Conservation (phyloP, 2,797 vertebrate genomes). For the Coregonus sp. region DNA sequence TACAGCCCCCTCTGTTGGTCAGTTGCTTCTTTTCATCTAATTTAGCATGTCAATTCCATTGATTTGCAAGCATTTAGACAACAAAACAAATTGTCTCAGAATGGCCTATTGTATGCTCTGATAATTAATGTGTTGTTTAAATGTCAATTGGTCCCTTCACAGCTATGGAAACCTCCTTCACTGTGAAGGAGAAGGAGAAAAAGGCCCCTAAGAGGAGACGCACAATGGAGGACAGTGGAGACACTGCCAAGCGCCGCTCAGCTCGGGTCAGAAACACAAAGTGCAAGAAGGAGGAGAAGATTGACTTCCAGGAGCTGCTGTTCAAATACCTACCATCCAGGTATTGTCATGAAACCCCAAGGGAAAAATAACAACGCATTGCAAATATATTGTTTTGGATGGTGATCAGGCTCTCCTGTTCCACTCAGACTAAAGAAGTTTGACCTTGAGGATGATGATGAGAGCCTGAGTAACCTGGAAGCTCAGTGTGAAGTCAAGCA, state of each 20-base stretch:
- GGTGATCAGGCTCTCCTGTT: slow-evolving; percentile 3
- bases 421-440: slow-evolving; percentile 85
- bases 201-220: slow-evolving; percentile 92
- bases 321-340: slow-evolving; percentile 95
- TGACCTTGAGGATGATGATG: slow-evolving; percentile 92
- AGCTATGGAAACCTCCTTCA: slow-evolving; percentile 79
- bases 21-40: slow-evolving; percentile 33
- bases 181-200: slow-evolving; percentile 89
- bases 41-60: neutral
- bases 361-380: neutral
- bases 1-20: slow-evolving; percentile 62
- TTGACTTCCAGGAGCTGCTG: slow-evolving; percentile 95
- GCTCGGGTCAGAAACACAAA: slow-evolving; percentile 96
- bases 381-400: neutral
- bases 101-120: neutral
- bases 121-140: neutral
- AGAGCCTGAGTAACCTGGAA: slow-evolving; percentile 87
- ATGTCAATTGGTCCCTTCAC: neutral
- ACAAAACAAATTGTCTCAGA: neutral
- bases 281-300: slow-evolving; percentile 97
- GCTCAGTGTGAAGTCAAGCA: slow-evolving; percentile 83
- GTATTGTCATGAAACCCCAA: slow-evolving; percentile 61
- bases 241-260: slow-evolving; percentile 93
- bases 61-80: neutral
- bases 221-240: slow-evolving; percentile 85